Evolutionary conservation across 2,113 vertebrate species (phyloP).

Genomic region (Passer montanus): DNA sequence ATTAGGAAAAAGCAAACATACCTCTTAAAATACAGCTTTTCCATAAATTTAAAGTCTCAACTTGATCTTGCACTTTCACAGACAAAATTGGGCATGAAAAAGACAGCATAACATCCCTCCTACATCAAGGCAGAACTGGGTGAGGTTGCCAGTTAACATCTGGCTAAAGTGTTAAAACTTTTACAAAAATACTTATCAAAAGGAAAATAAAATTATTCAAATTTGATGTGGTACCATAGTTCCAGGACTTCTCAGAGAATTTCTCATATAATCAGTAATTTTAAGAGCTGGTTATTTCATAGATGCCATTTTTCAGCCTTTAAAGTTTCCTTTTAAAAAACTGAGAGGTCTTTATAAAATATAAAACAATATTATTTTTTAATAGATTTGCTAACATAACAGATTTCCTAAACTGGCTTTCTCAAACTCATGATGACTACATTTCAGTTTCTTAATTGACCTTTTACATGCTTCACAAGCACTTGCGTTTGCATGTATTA

Average conservation of each 20-base stretch:
- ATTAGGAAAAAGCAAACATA: neutral
- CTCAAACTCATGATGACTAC: neutral
- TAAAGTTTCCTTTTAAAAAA: neutral
- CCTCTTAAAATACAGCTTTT: neutral
- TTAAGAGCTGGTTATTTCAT: neutral
- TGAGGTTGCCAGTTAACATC: neutral
- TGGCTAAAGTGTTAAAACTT: neutral
- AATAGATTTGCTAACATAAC: neutral
- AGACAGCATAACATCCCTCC: neutral
- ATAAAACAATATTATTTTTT: neutral
- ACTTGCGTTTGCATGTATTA: neutral
- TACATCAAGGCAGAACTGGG: neutral
- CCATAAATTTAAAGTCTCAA: neutral
- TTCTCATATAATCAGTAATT: neutral
- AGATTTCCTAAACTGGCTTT: neutral
- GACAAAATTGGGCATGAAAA: neutral
- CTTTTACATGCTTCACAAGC: neutral
- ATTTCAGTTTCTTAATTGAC: neutral
- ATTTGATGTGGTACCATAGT: neutral
- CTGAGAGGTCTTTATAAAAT: neutral
- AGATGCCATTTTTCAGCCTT: neutral
- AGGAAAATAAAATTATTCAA: neutral
- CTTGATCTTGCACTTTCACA: neutral
- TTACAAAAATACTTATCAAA: neutral
- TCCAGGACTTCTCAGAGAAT: neutral